phyloP scores from a whole-genome alignment of 2,888 invertebrate genomes.

The Ypsolopha scabrella region DNA sequence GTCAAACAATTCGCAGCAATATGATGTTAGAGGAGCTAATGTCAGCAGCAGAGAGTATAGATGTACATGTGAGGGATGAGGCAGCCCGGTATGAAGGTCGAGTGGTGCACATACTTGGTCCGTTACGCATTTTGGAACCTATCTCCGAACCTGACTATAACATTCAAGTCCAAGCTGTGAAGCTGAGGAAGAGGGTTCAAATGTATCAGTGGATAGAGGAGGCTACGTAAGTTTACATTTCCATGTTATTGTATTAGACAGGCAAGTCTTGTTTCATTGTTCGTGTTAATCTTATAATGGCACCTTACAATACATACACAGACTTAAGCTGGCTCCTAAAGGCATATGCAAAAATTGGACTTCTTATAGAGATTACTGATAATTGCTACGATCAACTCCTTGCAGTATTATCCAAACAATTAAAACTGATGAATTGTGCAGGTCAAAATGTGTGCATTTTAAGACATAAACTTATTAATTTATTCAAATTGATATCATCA shows the following conservation, averaged over 20 bases:
- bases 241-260: too few species aligned
- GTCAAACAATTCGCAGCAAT: conserved; percentile 83
- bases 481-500: conserved; percentile 11
- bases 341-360: too few species aligned
- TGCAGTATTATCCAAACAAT: too few species aligned
- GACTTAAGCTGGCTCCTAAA: too few species aligned
- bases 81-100: conserved; percentile 77
- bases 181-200: conserved; percentile 86
- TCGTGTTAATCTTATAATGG: too few species aligned
- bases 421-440: too few species aligned
- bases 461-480: too few species aligned
- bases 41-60: conserved; percentile 58
- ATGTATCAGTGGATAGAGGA: conserved; percentile 97
- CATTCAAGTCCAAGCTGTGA: conserved; percentile 85
- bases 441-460: too few species aligned
- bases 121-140: conserved; percentile 81
- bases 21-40: conserved; percentile 83
- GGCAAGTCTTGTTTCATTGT: too few species aligned
- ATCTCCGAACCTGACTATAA: conserved; percentile 89
- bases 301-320: too few species aligned
- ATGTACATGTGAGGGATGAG: conserved; percentile 79
- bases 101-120: conserved; percentile 83
- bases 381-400: too few species aligned
- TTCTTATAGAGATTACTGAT: too few species aligned
- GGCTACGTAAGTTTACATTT: conserved; percentile 59